Conservation (phyloP, 1,140 invertebrate genomes). For the Zaprionus africanus region DNA sequence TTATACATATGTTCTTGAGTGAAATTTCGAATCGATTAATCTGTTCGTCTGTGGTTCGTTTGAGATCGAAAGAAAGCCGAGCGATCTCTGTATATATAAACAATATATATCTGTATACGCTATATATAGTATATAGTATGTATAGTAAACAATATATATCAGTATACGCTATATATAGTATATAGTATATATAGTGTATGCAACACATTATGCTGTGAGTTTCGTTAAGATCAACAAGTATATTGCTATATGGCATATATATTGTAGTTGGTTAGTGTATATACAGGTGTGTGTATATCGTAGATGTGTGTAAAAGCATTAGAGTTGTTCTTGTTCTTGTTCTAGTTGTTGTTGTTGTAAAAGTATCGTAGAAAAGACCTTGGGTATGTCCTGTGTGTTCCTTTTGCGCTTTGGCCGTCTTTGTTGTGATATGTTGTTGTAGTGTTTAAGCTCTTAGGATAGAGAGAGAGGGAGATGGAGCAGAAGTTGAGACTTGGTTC, state of each 20-base stretch:
- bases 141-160: too few relatives aligned
- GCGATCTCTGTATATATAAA: constrained; percentile 12
- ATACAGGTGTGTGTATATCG: constrained; percentile 56
- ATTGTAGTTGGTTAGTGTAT: constrained; percentile 29
- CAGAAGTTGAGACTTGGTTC: constrained; percentile 44
- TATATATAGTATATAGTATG: not conserved
- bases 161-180: constrained; percentile 16
- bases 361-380: constrained; percentile 74
- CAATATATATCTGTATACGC: not conserved
- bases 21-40: constrained; percentile 67
- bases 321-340: constrained; percentile 20
- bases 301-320: constrained; percentile 55
- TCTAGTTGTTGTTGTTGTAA: constrained; percentile 52
- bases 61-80: constrained; percentile 7
- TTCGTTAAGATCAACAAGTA: constrained; percentile 16
- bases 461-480: constrained; percentile 24
- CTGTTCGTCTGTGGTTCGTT: constrained; percentile 41
- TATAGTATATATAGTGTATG: constrained; percentile 21
- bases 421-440: constrained; percentile 34
- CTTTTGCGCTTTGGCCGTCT: constrained; percentile 33
- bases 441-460: constrained; percentile 69
- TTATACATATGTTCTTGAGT: constrained; percentile 59
- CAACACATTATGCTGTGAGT: constrained; percentile 32
- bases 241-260: constrained; percentile 16
- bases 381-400: constrained; percentile 47